A percentile compares a stretch with the other conserved stretches of the same genome.
Conservation (phyloP, 2,888 invertebrate genomes). For the Anticlea derivata region DNA sequence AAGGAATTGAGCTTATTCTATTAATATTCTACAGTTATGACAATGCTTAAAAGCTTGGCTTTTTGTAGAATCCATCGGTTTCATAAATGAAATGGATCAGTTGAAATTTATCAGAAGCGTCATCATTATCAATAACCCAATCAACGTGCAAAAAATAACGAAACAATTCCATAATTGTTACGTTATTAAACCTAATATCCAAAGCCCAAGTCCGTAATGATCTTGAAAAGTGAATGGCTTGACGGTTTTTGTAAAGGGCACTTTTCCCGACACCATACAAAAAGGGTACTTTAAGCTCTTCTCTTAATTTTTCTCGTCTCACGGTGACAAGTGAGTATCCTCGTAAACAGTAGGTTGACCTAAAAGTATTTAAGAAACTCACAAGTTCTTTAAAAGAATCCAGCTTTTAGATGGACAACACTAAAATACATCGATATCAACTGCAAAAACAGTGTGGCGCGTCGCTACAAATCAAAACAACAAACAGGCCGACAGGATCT, state of each 20-base stretch:
- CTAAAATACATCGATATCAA: constrained; percentile 51
- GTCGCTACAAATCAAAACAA: constrained; percentile 76
- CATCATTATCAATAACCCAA: constrained; percentile 1
- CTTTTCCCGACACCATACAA: too few species aligned
- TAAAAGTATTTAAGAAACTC: constrained; percentile 24
- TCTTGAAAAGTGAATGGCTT: too few species aligned
- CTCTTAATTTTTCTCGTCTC: too few species aligned
- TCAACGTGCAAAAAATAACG: neutral
- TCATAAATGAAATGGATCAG: too few species aligned
- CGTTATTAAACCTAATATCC: too few species aligned
- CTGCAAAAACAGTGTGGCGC: constrained; percentile 61
- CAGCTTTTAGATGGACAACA: constrained; percentile 36
- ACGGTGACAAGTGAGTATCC: too few species aligned
- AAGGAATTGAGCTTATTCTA: constrained; percentile 19
- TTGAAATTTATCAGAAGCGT: neutral
- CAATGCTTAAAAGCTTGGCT: constrained; percentile 3
- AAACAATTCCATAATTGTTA: too few species aligned
- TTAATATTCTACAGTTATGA: constrained; percentile 18
- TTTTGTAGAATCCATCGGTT: too few species aligned
- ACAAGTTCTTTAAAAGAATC: constrained; percentile 31
- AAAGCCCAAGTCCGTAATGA: too few species aligned
- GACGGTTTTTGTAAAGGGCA: too few species aligned
- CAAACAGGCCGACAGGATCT: constrained; percentile 76
- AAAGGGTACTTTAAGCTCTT: too few species aligned
- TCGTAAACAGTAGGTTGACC: constrained; percentile 4